phyloP scores from a whole-genome alignment of 1,140 invertebrate species.

The Asobara japonica region DNA sequence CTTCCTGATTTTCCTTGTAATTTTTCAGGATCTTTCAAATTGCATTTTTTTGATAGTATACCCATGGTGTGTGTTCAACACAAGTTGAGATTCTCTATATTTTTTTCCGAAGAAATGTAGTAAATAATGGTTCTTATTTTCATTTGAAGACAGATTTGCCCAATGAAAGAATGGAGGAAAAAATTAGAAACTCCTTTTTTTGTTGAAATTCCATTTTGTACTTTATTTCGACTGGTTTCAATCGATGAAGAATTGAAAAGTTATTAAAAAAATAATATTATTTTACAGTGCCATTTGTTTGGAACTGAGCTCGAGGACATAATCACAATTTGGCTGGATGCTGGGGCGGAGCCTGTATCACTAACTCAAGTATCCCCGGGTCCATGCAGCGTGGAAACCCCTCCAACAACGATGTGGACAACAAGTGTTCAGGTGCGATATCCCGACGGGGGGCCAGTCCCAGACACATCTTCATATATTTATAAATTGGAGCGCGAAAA shows the following conservation, averaged over 20 bases:
- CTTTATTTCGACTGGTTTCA: no score
- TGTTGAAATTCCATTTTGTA: no score
- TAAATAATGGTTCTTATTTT: not conserved
- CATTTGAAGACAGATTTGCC: no score
- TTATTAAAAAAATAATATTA: no score
- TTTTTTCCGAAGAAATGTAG: not conserved
- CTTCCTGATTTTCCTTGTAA: no score
- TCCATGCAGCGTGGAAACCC: constrained; percentile 44
- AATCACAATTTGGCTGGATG: constrained; percentile 59
- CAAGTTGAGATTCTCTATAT: no score
- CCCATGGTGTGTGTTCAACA: no score
- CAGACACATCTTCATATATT: constrained; percentile 92
- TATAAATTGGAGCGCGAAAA: constrained; percentile 91
- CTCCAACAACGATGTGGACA: constrained; percentile 55
- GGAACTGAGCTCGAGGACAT: constrained; percentile 65
- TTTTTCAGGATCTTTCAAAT: no score
- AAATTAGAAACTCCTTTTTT: no score
- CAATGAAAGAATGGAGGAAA: no score
- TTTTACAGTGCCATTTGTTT: constrained; percentile 63
- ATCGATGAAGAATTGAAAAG: no score
- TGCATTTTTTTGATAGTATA: no score
- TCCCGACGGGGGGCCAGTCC: constrained; percentile 64
- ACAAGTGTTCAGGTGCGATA: constrained; percentile 56
- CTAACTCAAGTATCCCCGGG: constrained; percentile 54
- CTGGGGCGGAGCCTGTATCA: constrained; percentile 51